phyloP scores from a whole-genome alignment of 2,888 invertebrate species.

The Autographa pulchrina region DNA sequence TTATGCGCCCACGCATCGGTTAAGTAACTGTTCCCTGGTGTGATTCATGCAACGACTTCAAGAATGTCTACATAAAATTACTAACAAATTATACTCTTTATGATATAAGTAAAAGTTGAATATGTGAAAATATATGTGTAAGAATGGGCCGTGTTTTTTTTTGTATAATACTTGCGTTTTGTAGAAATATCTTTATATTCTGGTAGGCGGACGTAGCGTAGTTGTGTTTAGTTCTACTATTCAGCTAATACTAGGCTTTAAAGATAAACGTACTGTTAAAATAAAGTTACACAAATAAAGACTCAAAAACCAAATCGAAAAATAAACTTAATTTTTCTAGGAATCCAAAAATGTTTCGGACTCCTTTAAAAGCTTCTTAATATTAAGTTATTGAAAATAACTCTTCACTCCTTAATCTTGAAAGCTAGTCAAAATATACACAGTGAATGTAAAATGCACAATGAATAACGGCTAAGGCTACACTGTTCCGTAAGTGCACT shows the following conservation, averaged over 20 bases:
- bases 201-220: too few species aligned
- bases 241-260: too few species aligned
- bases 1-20: slow-evolving; percentile 51
- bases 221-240: too few species aligned
- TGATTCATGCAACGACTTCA: slow-evolving; percentile 42
- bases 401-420: neutral
- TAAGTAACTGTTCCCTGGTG: slow-evolving; percentile 30
- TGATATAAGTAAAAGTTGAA: neutral
- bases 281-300: too few species aligned
- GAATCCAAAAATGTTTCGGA: neutral
- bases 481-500: slow-evolving; percentile 76
- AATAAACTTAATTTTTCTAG: too few species aligned
- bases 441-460: slow-evolving; percentile 46
- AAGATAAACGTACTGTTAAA: too few species aligned
- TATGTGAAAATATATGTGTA: slow-evolving; percentile 2
- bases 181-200: too few species aligned
- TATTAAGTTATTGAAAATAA: neutral
- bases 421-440: slow-evolving; percentile 22
- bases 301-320: too few species aligned
- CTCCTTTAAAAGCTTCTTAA: neutral
- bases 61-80: slow-evolving; percentile 17
- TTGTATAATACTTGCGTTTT: neutral
- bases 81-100: slow-evolving; percentile 21
- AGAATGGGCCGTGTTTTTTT: neutral
- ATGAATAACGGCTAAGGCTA: slow-evolving; percentile 54